Evolutionary conservation across 2,888 invertebrate species (phyloP).

Genomic region (Ommatoiulus sabulosus): DNA sequence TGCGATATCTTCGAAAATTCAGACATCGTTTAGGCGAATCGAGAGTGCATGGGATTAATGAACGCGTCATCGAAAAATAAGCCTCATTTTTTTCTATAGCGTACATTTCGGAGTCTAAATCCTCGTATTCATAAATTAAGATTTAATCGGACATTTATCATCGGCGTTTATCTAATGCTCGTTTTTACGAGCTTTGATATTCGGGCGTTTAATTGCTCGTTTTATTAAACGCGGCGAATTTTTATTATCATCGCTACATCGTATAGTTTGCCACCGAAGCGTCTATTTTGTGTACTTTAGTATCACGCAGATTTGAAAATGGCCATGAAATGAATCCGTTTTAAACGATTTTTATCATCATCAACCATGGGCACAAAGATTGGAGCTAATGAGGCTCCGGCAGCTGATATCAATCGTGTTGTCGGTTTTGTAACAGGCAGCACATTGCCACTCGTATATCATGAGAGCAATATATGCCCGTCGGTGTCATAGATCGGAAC

Average conservation of each 20-base stretch:
- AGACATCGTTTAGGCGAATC: background rate
- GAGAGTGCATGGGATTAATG: background rate
- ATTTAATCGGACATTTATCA: conserved; percentile 13
- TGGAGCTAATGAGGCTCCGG: too few species aligned
- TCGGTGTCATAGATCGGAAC: too few species aligned
- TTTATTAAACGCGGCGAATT: background rate
- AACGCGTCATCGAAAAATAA: background rate
- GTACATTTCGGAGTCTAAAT: background rate
- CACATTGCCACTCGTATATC: too few species aligned
- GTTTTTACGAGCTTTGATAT: conserved; percentile 35
- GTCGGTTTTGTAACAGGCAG: too few species aligned
- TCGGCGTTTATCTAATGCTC: background rate
- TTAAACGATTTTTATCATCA: too few species aligned
- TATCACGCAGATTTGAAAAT: background rate
- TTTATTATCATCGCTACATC: background rate
- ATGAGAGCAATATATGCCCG: too few species aligned
- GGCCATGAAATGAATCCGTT: background rate
- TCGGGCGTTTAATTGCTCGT: background rate
- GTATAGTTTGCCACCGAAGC: background rate
- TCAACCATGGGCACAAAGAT: too few species aligned
- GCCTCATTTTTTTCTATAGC: background rate
- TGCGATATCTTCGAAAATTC: background rate
- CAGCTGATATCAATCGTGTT: too few species aligned
- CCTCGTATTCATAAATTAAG: conserved; percentile 9
- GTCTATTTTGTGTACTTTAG: background rate